Percentiles rank a stretch among this genome's conserved stretches.
Conservation (phyloP, 2,113 vertebrate species). For the Sakesphorus luctuosus region DNA sequence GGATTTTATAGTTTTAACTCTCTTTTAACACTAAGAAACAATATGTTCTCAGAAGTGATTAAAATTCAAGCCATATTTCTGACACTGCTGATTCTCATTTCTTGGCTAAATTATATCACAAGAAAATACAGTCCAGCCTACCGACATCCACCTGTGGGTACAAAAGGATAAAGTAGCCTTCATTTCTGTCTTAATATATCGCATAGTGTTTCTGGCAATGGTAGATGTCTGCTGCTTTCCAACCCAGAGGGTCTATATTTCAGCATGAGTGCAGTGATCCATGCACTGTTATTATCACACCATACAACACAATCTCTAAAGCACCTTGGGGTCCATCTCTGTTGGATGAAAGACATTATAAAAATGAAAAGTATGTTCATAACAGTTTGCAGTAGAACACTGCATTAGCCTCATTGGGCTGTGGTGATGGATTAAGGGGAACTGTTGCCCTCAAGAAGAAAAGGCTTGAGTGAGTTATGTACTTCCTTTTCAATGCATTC, state of each 20-base stretch:
- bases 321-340: constrained; percentile 49
- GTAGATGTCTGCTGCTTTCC: constrained; percentile 41
- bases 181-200: constrained; percentile 46
- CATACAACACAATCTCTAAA: background rate
- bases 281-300: constrained; percentile 55
- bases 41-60: background rate
- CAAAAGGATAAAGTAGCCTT: constrained; percentile 42
- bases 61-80: constrained; percentile 26
- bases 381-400: constrained; percentile 1
- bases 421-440: constrained; percentile 9
- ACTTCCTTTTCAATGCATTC: constrained; percentile 3
- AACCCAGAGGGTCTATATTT: constrained; percentile 49
- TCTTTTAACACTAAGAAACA: background rate
- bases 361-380: constrained; percentile 56
- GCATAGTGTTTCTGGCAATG: background rate
- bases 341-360: constrained; percentile 44
- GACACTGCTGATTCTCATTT: background rate
- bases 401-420: constrained; percentile 31
- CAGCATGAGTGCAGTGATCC: constrained; percentile 50
- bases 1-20: background rate
- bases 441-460: background rate
- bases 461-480: constrained; percentile 27
- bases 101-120: constrained; percentile 12
- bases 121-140: constrained; percentile 28
- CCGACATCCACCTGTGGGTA: constrained; percentile 28